These are phyloP conservation scores for Panthera uncia DNA, from an alignment of 2,113 vertebrate genomes.

Conservation along the genomic window DNA sequence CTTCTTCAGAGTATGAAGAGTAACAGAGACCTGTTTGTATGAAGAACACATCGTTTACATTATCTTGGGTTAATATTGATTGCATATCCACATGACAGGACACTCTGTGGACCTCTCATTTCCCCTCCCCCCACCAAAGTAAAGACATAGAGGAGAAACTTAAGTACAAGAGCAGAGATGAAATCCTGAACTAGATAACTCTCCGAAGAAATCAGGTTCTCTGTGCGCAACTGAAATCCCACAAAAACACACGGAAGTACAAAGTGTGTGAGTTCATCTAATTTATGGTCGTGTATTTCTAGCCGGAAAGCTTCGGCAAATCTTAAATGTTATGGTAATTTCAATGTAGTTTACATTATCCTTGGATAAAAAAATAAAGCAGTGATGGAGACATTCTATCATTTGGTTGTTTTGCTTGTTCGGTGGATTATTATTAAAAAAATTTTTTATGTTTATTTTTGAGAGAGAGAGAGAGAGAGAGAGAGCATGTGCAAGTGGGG, in stretches of 20 bases:
- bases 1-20: neutral
- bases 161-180: neutral
- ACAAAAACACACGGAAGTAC: neutral
- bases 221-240: neutral
- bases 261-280: neutral
- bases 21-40: neutral
- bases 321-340: neutral
- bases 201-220: neutral
- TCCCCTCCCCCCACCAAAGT: fast-evolving
- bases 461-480: too few species aligned
- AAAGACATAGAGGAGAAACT: neutral
- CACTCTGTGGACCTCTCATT: neutral
- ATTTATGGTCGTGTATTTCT: neutral
- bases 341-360: neutral
- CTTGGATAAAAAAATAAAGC: neutral
- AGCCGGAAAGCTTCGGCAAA: neutral
- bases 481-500: too few species aligned
- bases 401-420: neutral
- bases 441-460: too few species aligned
- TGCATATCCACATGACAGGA: neutral
- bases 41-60: neutral
- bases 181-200: neutral
- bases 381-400: neutral
- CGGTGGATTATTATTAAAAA: neutral
- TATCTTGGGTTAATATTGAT: slow-evolving; percentile 1